phyloP scores from a whole-genome alignment of 2,797 vertebrate species.

The Dryobates pubescens region DNA sequence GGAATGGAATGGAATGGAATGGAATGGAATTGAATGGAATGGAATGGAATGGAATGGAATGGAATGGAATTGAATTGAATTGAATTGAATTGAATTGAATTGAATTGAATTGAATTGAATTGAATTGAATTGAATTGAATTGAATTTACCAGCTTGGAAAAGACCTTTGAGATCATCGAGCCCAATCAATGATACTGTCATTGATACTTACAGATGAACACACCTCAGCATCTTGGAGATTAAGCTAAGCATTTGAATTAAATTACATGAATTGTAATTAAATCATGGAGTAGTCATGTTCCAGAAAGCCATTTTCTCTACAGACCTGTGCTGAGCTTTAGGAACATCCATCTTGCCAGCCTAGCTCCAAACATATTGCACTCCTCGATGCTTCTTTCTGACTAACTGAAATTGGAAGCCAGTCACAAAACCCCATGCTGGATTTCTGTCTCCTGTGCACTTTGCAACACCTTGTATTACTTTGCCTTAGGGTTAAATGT shows the following conservation, averaged over 20 bases:
- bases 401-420: not conserved
- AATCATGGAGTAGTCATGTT: not conserved
- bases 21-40: no score
- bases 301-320: not conserved
- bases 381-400: not conserved
- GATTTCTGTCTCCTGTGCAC: rapidly evolving
- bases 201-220: not conserved
- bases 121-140: no score
- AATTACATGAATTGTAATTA: not conserved
- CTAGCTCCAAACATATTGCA: not conserved
- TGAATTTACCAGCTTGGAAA: no score
- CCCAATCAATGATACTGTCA: not conserved
- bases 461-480: not conserved
- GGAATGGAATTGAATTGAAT: no score
- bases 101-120: no score
- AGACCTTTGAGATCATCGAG: no score
- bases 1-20: no score
- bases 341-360: not conserved
- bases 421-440: not conserved
- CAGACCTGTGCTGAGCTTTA: not conserved
- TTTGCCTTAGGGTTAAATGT: not conserved
- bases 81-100: no score
- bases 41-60: no score
- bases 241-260: not conserved
- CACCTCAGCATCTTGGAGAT: not conserved